Evolutionary conservation across 2,888 invertebrate species (phyloP), one percentile per base, ranked within the genome.

Genomic region (Muschampia plurimacula): DNA sequence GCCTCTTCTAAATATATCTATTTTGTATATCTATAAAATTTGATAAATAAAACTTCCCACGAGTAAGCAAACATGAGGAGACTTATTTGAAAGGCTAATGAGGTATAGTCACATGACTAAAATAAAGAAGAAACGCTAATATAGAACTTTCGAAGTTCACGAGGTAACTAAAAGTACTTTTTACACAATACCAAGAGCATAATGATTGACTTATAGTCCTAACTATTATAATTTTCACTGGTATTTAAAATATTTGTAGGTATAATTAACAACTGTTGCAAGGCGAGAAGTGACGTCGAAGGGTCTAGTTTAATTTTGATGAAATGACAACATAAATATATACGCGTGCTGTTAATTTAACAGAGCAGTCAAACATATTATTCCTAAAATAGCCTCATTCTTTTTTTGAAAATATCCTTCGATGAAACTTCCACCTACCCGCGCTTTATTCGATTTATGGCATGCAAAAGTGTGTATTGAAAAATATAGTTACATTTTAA

Each of bases 161-260:
- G 85, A 91, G 93, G 93, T 93, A 93, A 93, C 93, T 93, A 92
- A 92, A 91, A 82, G 84, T 90, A 91, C 88, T 86, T 81, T 80
- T 78, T 81, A 83, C 87, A 89, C 83, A 86, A 86, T 86, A 87
- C 80, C 83, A 88, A 88, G 86, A 88, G 87, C 83, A 84, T 85
- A 86, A 83, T 86, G 83, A 84, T 84, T 82, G 93, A 93, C 93
- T 93, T 92, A 91, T 83, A 93, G 92, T 91, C 93, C 88, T 90
- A 90, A 83, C 81, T 88, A 84, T 83, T 82, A 85, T 84, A 83
- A 76, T 28, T 57, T 87, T 86, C 92, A 93, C 92, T 93, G 93
- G 93, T 90, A 86, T 87, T 88, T 86, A 85, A 78, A 81, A 83
- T 81, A 83, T 85, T 82, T 22, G 22, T 22, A 22, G 82, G 84